A percentile compares a stretch with the other conserved stretches of the same genome.
Conservation (phyloP, 2,797 vertebrate species). For the Pipistrellus pygmaeus region DNA sequence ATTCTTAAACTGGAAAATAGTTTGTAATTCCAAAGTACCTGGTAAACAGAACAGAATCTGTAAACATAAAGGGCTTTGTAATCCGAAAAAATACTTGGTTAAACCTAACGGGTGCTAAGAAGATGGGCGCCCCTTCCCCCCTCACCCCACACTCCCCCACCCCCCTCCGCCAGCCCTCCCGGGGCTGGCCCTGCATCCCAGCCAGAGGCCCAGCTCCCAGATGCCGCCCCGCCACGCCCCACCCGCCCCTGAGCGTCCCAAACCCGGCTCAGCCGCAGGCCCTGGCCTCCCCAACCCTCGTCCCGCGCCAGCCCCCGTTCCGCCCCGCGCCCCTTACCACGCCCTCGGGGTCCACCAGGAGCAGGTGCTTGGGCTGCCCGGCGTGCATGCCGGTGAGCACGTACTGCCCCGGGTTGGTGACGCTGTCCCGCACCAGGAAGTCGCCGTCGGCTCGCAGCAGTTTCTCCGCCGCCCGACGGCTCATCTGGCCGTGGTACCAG, state of each 20-base stretch:
- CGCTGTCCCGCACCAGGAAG: conserved; percentile 97
- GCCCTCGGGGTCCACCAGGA: conserved; percentile 97
- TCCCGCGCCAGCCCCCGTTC: not conserved
- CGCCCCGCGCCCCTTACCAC: conserved; percentile 92
- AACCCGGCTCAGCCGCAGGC: not conserved
- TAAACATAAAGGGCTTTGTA: not conserved
- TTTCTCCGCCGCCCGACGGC: conserved; percentile 94
- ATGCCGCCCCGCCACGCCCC: too few species aligned
- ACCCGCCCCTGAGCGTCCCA: not conserved
- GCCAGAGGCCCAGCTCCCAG: not conserved
- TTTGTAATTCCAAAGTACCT: not conserved
- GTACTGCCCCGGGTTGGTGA: conserved; percentile 97
- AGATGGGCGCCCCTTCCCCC: too few species aligned
- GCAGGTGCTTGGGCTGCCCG: conserved; percentile 96
- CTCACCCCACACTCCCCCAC: not conserved
- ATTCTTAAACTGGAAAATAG: not conserved
- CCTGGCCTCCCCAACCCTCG: fast-evolving
- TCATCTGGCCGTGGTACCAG: conserved; percentile 99
- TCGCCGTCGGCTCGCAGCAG: conserved; percentile 94
- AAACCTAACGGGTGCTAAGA: not conserved
- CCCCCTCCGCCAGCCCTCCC: fast-evolving
- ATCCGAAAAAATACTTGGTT: not conserved
- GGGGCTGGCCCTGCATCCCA: not conserved
- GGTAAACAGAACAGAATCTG: not conserved
- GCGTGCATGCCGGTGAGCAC: conserved; percentile 97